Evolutionary conservation across 2,113 vertebrate species (phyloP).

Genomic region (Laterallus jamaicensis): DNA sequence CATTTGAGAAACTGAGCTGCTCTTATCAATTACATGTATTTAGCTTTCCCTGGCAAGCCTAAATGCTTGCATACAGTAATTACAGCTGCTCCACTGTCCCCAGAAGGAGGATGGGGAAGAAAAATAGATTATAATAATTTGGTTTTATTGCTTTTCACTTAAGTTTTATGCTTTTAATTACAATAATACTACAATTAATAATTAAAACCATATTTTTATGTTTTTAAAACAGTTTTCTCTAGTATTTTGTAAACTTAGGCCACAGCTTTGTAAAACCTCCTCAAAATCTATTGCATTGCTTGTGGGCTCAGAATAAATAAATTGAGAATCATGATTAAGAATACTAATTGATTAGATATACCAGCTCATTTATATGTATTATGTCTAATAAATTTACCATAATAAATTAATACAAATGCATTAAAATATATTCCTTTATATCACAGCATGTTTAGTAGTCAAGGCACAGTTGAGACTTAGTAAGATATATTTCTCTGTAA

Average conservation of each 20-base stretch:
- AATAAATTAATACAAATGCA: background rate
- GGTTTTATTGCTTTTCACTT: background rate
- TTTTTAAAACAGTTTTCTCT: background rate
- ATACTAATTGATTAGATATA: background rate
- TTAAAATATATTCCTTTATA: background rate
- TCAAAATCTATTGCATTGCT: background rate
- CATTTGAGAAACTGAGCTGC: constrained; percentile 8
- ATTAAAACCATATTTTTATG: background rate
- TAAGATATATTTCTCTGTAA: background rate
- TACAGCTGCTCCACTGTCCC: background rate
- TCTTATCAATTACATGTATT: constrained; percentile 20
- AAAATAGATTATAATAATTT: background rate
- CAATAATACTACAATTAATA: background rate
- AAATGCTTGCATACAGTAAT: constrained; percentile 21
- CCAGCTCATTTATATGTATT: background rate
- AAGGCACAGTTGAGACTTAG: background rate
- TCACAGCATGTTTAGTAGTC: background rate
- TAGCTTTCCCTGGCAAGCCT: background rate
- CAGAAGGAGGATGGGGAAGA: background rate
- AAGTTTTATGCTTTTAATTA: constrained; percentile 12
- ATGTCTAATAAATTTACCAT: background rate
- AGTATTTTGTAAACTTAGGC: background rate
- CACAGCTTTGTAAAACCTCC: background rate
- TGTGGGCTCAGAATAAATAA: background rate
- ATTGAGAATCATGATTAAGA: background rate